phyloP scores from a whole-genome alignment of 2,113 vertebrate genomes.

The Cairina moschata region DNA sequence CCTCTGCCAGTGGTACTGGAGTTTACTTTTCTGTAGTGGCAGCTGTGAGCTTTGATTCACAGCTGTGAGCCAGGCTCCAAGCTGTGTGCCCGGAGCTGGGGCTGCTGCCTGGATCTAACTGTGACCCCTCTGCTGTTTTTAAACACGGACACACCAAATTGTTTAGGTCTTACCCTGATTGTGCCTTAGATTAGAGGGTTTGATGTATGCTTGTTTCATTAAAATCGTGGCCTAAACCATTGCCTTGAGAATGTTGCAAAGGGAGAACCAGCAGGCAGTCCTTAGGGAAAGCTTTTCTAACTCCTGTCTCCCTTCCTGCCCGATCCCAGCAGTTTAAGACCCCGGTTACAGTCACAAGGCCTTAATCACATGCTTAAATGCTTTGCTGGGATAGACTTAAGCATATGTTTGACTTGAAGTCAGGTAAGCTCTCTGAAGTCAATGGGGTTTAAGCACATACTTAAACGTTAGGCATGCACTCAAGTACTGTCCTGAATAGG shows the following conservation, averaged over 20 bases:
- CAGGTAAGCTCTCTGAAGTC: slow-evolving; percentile 56
- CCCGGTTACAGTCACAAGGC: slow-evolving; percentile 41
- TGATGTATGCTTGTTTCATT: neutral
- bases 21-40: neutral
- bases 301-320: neutral
- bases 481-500: slow-evolving; percentile 40
- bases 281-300: neutral
- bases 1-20: neutral
- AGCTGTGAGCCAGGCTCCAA: neutral
- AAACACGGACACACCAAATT: neutral
- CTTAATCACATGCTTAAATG: slow-evolving; percentile 44
- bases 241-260: neutral
- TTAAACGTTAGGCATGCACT: slow-evolving; percentile 62
- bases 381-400: slow-evolving; percentile 40
- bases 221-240: neutral
- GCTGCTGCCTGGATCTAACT: neutral
- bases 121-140: neutral
- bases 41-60: neutral
- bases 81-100: neutral
- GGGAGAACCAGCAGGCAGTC: neutral
- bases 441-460: slow-evolving; percentile 55
- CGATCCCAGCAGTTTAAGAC: slow-evolving; percentile 1
- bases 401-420: slow-evolving; percentile 52
- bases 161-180: neutral
- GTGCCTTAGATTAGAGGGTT: neutral